Evolutionary conservation across 2,888 invertebrate species (phyloP).

Genomic region (Lypha dubia): DNA sequence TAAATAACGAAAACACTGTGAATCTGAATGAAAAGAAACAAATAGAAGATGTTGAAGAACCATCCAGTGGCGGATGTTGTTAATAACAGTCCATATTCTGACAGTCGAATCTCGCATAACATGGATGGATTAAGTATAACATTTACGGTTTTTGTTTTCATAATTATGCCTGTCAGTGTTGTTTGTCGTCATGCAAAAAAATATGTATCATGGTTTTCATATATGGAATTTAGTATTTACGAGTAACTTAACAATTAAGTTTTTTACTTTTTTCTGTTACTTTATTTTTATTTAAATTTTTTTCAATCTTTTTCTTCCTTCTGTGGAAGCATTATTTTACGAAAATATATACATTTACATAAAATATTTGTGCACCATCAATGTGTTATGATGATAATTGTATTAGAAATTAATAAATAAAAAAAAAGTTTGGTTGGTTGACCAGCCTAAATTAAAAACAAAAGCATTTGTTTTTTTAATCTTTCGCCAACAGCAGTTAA

Average conservation of each 20-base stretch:
- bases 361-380: conserved; percentile 59
- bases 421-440: too few species aligned
- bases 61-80: conserved; percentile 77
- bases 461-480: neutral
- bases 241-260: conserved; percentile 54
- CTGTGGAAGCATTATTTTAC: conserved; percentile 11
- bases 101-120: too few species aligned
- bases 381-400: conserved; percentile 52
- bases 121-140: neutral
- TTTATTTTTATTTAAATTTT: neutral
- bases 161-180: conserved; percentile 18
- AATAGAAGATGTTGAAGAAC: conserved; percentile 60
- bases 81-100: too few species aligned
- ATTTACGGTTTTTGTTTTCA: neutral
- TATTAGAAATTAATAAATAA: conserved; percentile 46
- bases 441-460: too few species aligned
- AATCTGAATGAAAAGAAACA: conserved; percentile 73
- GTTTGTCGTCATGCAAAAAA: neutral
- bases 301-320: conserved; percentile 1
- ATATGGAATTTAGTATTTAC: conserved; percentile 33
- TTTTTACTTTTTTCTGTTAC: conserved; percentile 26
- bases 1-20: conserved; percentile 71
- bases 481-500: neutral
- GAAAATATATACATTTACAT: conserved; percentile 29
- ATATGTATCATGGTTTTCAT: too few species aligned